phyloP scores from a whole-genome alignment of 2,888 invertebrate genomes.

The Alentia gelatinosa region DNA sequence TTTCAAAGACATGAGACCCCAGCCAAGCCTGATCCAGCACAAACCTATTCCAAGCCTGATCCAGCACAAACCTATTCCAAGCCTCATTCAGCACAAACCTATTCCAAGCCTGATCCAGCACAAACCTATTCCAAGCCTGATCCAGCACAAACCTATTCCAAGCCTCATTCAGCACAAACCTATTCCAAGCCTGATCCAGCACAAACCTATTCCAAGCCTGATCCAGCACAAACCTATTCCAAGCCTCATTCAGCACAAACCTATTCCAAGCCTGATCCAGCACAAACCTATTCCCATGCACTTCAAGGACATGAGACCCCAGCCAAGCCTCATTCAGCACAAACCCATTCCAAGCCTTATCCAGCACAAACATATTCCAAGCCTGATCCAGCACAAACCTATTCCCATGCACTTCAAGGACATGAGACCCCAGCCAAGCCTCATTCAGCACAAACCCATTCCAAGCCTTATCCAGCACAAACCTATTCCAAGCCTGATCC shows the following conservation, averaged over 20 bases:
- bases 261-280: not conserved
- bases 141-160: too few species aligned
- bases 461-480: not conserved
- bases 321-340: not conserved
- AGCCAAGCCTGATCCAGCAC: too few species aligned
- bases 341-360: not conserved
- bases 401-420: not conserved
- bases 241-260: not conserved
- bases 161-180: not conserved
- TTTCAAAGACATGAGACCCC: not conserved
- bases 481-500: not conserved
- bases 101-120: not conserved
- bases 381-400: too few species aligned
- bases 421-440: too few species aligned
- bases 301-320: not conserved
- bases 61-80: not conserved
- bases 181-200: not conserved
- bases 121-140: not conserved
- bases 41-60: not conserved
- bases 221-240: not conserved
- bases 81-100: too few species aligned
- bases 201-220: not conserved
- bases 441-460: not conserved
- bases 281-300: not conserved
- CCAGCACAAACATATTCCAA: not conserved